phyloP scores from a whole-genome alignment of 92 coral and sea anemone genomes.

The Porites cylindrica region DNA sequence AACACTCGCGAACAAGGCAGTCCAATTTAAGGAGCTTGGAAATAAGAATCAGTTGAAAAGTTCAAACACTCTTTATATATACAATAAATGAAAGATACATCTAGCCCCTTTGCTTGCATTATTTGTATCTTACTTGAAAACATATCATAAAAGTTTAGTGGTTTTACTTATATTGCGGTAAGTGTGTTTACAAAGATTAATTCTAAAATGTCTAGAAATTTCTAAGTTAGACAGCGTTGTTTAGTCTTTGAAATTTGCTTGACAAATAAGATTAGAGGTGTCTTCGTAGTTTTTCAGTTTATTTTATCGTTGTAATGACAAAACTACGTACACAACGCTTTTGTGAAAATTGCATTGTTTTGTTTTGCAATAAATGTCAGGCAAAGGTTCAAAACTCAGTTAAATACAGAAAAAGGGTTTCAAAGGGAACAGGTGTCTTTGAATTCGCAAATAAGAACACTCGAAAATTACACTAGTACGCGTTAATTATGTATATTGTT shows the following conservation, averaged over 20 bases:
- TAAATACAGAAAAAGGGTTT: neutral
- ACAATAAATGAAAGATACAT: too few relatives aligned
- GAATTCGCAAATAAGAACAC: constrained; percentile 24
- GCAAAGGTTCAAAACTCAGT: neutral
- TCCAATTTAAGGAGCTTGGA: constrained; percentile 6
- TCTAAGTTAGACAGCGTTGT: neutral
- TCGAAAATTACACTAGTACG: constrained; percentile 2
- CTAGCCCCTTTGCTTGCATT: neutral
- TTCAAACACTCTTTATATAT: too few relatives aligned
- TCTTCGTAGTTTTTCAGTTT: neutral
- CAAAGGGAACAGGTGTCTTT: constrained; percentile 7
- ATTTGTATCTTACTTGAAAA: neutral
- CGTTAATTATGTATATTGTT: constrained; percentile 20
- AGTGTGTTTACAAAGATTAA: neutral
- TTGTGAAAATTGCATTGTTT: neutral
- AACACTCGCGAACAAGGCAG: neutral
- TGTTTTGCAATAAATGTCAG: neutral
- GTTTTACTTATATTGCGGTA: neutral
- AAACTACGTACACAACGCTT: neutral
- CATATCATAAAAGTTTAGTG: neutral
- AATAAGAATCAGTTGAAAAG: too few relatives aligned
- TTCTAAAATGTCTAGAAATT: constrained; percentile 17
- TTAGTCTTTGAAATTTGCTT: neutral
- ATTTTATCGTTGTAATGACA: neutral
- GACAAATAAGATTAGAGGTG: neutral